A percentile compares a stretch with the other conserved stretches of the same genome.
phyloP scores from a whole-genome alignment of 2,797 vertebrate species.

The Chaunax sp. region DNA sequence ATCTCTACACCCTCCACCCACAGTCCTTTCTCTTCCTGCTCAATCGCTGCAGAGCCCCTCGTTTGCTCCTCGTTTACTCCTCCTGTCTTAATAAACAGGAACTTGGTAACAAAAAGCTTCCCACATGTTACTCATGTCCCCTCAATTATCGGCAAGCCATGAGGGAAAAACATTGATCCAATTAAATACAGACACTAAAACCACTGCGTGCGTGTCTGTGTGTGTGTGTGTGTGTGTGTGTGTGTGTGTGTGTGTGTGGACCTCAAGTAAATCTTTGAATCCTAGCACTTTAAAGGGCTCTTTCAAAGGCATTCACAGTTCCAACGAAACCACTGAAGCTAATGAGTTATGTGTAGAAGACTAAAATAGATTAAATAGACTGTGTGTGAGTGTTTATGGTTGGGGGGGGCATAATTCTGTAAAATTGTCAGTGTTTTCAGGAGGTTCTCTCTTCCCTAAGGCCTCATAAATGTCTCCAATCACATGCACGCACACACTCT shows the following conservation, averaged over 20 bases:
- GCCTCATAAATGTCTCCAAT: constrained; percentile 34
- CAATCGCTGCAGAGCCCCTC: constrained; percentile 22
- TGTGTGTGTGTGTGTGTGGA: background rate
- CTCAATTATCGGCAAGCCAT: constrained; percentile 65
- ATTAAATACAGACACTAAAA: constrained; percentile 67
- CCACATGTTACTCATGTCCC: constrained; percentile 68
- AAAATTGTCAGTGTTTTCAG: constrained; percentile 56
- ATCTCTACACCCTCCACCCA: constrained; percentile 42
- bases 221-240: constrained; percentile 29
- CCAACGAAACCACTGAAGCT: constrained; percentile 63
- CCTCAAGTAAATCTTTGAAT: constrained; percentile 75
- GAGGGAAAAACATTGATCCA: constrained; percentile 72
- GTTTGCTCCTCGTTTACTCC: constrained; percentile 32
- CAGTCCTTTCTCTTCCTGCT: background rate
- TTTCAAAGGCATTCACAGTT: constrained; percentile 72
- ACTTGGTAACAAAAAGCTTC: constrained; percentile 68
- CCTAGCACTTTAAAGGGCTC: constrained; percentile 60
- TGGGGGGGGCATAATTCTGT: constrained; percentile 23
- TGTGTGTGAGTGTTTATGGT: constrained; percentile 15
- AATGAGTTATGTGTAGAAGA: constrained; percentile 55
- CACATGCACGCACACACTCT: constrained; percentile 6
- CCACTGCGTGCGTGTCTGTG: constrained; percentile 21
- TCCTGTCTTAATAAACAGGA: constrained; percentile 66
- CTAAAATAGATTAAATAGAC: too few species aligned
- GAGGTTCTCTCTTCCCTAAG: constrained; percentile 49